Conservation (phyloP, 2,797 vertebrate genomes). For the Babyrousa celebensis region DNA sequence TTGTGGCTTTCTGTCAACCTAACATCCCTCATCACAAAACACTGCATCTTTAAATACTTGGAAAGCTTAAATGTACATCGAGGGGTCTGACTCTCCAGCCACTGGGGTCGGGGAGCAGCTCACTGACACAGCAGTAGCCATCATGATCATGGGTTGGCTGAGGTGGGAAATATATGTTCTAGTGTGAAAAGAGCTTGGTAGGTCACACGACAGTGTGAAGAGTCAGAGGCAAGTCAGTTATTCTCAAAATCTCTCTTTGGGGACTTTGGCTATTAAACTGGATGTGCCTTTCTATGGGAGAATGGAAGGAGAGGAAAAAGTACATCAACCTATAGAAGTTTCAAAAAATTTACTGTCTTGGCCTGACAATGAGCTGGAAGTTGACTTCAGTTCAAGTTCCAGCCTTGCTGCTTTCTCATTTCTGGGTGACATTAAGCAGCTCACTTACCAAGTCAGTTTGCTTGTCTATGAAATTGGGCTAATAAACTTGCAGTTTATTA, state of each 20-base stretch:
- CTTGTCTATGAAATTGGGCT: background rate
- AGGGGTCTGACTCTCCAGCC: background rate
- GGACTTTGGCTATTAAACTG: background rate
- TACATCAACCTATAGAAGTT: background rate
- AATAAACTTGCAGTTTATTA: background rate
- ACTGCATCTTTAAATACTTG: background rate
- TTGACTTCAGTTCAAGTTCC: background rate
- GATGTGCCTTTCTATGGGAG: background rate
- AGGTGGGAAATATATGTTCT: background rate
- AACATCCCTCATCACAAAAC: constrained; percentile 30
- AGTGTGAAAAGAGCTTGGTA: background rate
- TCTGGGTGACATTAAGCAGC: background rate
- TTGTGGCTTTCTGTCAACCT: background rate
- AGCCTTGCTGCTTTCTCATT: background rate
- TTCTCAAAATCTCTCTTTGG: background rate
- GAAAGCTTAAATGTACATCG: background rate
- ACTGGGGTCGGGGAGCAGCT: background rate
- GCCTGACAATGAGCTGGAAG: background rate
- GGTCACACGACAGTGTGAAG: background rate
- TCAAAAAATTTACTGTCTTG: background rate
- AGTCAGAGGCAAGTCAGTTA: background rate
- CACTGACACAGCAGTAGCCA: accelerated
- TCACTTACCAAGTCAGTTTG: background rate
- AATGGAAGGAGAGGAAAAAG: background rate
- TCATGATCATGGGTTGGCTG: accelerated